These are phyloP conservation scores for Orthosia gracilis DNA, from an alignment of 2,888 invertebrate genomes.

Conservation along the genomic window DNA sequence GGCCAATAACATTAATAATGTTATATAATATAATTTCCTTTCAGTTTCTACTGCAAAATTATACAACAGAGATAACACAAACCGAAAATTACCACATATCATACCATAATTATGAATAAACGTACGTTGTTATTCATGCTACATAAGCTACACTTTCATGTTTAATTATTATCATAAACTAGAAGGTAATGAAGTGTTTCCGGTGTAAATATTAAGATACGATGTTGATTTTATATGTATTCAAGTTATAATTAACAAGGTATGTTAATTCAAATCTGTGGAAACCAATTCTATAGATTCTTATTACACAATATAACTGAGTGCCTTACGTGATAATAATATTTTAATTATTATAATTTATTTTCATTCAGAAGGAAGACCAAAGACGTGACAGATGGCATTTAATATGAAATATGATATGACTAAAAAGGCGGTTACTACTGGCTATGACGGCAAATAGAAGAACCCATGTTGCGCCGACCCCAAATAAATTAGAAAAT, in stretches of 20 bases:
- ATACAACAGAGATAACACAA: neutral
- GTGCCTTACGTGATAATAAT: neutral
- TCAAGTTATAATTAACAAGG: neutral
- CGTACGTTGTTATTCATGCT: neutral
- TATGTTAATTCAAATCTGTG: neutral
- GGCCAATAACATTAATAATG: too few species aligned
- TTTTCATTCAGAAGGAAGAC: neutral
- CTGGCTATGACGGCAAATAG: too few species aligned
- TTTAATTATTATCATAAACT: constrained; percentile 1
- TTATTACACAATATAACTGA: neutral
- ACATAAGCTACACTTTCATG: neutral
- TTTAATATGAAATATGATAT: too few species aligned
- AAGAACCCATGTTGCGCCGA: too few species aligned
- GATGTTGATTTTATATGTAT: constrained; percentile 7
- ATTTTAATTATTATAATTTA: neutral
- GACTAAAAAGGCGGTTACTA: too few species aligned
- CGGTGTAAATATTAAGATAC: neutral
- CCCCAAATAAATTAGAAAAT: too few species aligned
- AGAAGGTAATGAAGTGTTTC: neutral
- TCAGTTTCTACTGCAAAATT: neutral
- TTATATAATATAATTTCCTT: too few species aligned
- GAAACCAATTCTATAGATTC: neutral
- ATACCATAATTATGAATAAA: neutral
- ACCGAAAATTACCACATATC: neutral
- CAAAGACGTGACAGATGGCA: too few species aligned